phyloP scores from a whole-genome alignment of 2,888 invertebrate species.

The Drosophila barbarae region DNA sequence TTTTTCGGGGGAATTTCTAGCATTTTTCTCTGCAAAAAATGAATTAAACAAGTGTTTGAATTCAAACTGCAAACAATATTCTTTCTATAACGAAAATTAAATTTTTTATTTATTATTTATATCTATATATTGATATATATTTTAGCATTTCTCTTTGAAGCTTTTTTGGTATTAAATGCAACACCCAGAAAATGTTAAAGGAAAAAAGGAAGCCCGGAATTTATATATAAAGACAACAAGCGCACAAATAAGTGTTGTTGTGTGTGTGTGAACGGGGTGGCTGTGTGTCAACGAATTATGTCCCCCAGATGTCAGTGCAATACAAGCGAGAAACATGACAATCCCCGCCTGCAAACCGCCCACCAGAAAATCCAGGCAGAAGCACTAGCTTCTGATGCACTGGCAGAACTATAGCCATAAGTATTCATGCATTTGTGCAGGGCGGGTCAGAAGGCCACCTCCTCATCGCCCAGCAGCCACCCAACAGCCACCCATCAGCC shows the following conservation, averaged over 20 bases:
- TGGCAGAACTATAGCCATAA: constrained; percentile 47
- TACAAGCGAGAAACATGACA: constrained; percentile 64
- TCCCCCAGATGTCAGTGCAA: constrained; percentile 66
- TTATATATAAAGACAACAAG: constrained; percentile 20
- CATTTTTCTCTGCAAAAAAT: background rate
- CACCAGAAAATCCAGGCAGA: constrained; percentile 31
- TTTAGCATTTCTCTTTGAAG: constrained; percentile 21
- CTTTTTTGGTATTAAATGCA: constrained; percentile 41
- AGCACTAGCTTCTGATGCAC: constrained; percentile 54
- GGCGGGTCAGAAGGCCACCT: constrained; percentile 9
- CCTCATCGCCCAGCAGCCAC: background rate
- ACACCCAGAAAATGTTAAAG: constrained; percentile 16
- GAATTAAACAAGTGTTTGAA: background rate
- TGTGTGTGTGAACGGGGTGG: constrained; percentile 8
- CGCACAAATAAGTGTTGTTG: constrained; percentile 28
- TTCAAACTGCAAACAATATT: background rate
- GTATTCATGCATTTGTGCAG: constrained; percentile 66
- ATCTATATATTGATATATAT: background rate
- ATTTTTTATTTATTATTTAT: background rate
- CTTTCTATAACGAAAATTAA: background rate
- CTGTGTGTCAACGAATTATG: constrained; percentile 62
- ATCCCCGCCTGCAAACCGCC: constrained; percentile 40
- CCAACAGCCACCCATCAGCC: background rate
- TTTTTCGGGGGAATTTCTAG: background rate
- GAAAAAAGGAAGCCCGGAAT: constrained; percentile 12